These are phyloP conservation scores for Polypterus bichir DNA, from an alignment of 2,113 vertebrate species.

Conservation along the genomic window DNA sequence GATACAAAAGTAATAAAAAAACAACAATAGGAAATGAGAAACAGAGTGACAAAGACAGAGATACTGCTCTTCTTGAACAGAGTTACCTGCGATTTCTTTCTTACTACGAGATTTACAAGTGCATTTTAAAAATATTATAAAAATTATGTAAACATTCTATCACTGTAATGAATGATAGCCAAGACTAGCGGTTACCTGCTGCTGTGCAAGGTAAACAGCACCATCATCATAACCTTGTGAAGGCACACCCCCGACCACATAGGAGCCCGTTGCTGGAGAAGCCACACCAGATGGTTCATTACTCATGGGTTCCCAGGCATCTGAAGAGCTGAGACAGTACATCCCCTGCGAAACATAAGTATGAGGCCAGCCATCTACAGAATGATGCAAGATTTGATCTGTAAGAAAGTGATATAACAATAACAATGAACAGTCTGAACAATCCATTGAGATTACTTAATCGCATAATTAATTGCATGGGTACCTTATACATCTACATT, in stretches of 20 bases:
- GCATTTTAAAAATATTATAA: too few relatives aligned
- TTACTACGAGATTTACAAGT: too few relatives aligned
- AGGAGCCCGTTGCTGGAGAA: constrained; percentile 77
- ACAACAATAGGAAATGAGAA: too few relatives aligned
- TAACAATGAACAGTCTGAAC: too few relatives aligned
- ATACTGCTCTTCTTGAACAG: too few relatives aligned
- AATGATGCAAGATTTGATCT: constrained; percentile 77
- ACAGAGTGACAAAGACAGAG: too few relatives aligned
- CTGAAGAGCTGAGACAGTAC: constrained; percentile 91
- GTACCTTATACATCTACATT: not conserved
- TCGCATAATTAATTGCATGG: not conserved
- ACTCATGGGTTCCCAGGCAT: constrained; percentile 84
- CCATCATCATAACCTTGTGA: constrained; percentile 43
- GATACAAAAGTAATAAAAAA: too few relatives aligned
- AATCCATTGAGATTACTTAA: not conserved
- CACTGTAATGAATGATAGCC: too few relatives aligned
- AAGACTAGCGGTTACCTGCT: constrained; percentile 25
- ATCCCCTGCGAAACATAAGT: constrained; percentile 93
- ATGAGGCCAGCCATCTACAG: constrained; percentile 87
- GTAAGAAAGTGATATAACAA: constrained; percentile 11
- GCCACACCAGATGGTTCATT: constrained; percentile 79
- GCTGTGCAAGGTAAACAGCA: constrained; percentile 43
- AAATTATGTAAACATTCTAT: too few relatives aligned
- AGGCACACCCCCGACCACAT: constrained; percentile 43
- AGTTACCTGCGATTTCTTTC: too few relatives aligned